Percentiles rank a stretch among this genome's conserved stretches.
Evolutionary conservation across 2,888 invertebrate genomes (phyloP).

Genomic region (Limnephilus rhombicus): DNA sequence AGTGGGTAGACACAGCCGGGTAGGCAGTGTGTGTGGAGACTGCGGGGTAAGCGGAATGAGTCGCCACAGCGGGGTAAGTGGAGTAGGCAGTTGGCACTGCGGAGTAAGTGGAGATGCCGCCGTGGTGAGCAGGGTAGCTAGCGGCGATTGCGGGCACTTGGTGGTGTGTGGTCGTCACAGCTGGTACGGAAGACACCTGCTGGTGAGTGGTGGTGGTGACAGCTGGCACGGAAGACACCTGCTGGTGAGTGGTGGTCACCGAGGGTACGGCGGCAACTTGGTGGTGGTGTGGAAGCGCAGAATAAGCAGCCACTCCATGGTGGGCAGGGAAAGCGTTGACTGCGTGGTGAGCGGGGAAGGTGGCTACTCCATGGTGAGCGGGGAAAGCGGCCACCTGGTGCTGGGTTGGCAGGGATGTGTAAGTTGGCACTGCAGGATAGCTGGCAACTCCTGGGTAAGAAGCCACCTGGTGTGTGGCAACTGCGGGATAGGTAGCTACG

Average conservation of each 20-base stretch:
- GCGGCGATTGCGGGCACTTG: background rate
- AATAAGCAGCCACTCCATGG: background rate
- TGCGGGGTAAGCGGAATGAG: slow-evolving; percentile 67
- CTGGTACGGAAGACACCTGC: slow-evolving; percentile 46
- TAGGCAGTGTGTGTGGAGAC: slow-evolving; percentile 56
- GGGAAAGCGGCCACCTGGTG: background rate
- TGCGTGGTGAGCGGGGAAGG: background rate
- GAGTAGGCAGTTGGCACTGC: slow-evolving; percentile 55
- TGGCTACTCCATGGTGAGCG: background rate
- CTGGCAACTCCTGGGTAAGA: background rate
- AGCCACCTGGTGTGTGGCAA: background rate
- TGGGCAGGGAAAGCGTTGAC: background rate
- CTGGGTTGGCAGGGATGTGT: slow-evolving; percentile 49
- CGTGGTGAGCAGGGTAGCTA: slow-evolving; percentile 41
- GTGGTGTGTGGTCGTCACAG: slow-evolving; percentile 64
- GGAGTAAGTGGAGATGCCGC: slow-evolving; percentile 61
- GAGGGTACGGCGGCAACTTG: background rate
- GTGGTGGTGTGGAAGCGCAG: background rate
- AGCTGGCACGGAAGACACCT: background rate
- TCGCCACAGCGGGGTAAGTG: slow-evolving; percentile 68
- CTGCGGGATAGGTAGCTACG: background rate
- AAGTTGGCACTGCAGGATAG: background rate
- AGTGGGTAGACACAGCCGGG: slow-evolving; percentile 65
- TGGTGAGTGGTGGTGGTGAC: background rate
- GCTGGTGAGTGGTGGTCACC: background rate